Percentiles rank a stretch among this genome's conserved stretches.
Conservation (phyloP, 2,797 vertebrate species). For the Gouania willdenowi region DNA sequence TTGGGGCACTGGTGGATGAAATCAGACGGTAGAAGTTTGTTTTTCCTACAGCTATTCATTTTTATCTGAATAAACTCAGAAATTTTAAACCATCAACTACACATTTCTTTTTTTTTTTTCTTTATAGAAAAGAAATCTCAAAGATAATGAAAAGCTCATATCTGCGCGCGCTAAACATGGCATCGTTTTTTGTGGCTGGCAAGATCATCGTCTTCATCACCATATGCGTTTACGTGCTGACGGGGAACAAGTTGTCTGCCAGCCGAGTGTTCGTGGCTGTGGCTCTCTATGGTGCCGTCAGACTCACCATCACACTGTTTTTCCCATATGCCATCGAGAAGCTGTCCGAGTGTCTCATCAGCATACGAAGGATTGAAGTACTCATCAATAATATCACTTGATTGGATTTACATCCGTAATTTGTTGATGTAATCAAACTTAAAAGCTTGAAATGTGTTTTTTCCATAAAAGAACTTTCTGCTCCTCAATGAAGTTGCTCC, state of each 20-base stretch:
- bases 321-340: slow-evolving; percentile 89
- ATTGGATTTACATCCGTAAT: no score
- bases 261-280: slow-evolving; percentile 88
- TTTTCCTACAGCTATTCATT: no score
- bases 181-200: slow-evolving; percentile 88
- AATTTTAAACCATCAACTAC: no score
- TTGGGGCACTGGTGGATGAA: slow-evolving; percentile 79
- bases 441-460: slow-evolving; percentile 9
- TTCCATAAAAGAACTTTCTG: slow-evolving; percentile 83
- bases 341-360: slow-evolving; percentile 84
- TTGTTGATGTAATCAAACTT: neutral
- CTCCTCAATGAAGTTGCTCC: slow-evolving; percentile 84
- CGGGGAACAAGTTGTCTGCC: slow-evolving; percentile 82
- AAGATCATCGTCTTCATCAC: slow-evolving; percentile 93
- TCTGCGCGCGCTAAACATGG: slow-evolving; percentile 91
- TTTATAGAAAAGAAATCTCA: slow-evolving; percentile 86
- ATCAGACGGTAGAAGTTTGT: slow-evolving; percentile 93
- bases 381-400: no score
- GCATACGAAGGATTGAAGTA: slow-evolving; percentile 91
- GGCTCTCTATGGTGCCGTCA: slow-evolving; percentile 85
- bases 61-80: no score
- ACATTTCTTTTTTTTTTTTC: slow-evolving; percentile 14
- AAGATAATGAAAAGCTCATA: slow-evolving; percentile 90
- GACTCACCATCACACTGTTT: slow-evolving; percentile 91
- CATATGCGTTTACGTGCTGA: slow-evolving; percentile 83